Evolutionary conservation across 2,113 vertebrate genomes (phyloP).

Genomic region (Dromiciops gliroides): DNA sequence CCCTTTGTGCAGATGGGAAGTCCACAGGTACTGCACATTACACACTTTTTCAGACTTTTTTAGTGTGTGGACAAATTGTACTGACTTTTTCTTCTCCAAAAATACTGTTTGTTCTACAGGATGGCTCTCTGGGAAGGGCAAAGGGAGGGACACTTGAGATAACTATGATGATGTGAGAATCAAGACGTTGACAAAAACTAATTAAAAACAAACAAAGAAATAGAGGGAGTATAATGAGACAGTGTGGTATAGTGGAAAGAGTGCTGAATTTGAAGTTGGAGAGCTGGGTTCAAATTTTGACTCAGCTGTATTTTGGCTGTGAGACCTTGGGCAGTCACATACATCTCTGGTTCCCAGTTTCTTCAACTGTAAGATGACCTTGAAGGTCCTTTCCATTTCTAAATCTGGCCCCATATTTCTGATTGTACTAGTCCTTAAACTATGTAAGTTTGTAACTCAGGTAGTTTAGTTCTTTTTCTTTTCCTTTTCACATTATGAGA

Average conservation of each 20-base stretch:
- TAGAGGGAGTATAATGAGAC: neutral
- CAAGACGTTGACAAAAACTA: neutral
- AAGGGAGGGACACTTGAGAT: neutral
- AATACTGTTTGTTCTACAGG: neutral
- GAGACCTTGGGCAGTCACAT: neutral
- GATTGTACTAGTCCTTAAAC: neutral
- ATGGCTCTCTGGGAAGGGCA: neutral
- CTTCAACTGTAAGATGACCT: neutral
- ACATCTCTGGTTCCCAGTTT: neutral
- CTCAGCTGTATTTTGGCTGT: neutral
- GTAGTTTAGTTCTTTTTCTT: neutral
- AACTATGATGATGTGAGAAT: neutral
- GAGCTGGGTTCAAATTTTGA: neutral
- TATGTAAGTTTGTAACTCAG: neutral
- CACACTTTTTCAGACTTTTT: neutral
- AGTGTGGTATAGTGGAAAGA: neutral
- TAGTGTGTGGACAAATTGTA: neutral
- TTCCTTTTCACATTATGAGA: constrained; percentile 18
- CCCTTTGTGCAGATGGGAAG: neutral
- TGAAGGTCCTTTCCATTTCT: neutral
- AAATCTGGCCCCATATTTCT: neutral
- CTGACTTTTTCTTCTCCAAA: neutral
- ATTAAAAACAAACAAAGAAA: neutral
- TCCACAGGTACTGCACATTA: neutral
- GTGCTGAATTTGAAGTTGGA: neutral